phyloP scores from a whole-genome alignment of 1,140 invertebrate species.

The Ladona fulva region DNA sequence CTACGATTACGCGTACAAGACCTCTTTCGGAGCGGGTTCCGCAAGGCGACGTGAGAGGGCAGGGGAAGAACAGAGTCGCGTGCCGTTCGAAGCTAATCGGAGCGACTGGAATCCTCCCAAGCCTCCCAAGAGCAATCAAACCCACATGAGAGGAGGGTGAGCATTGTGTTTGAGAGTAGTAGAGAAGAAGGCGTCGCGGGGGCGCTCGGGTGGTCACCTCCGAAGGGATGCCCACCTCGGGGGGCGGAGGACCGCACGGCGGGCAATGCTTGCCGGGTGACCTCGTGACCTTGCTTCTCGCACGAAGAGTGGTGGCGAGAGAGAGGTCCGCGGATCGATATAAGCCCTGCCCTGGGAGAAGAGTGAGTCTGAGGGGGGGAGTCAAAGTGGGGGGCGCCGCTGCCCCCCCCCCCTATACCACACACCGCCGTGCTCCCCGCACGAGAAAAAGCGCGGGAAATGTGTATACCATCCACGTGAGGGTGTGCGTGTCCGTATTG shows the following conservation, averaged over 20 bases:
- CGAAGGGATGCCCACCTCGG: too few relatives aligned
- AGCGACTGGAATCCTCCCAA: too few relatives aligned
- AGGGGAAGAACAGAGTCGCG: not conserved
- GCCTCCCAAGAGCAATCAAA: too few relatives aligned
- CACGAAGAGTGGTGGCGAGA: not conserved
- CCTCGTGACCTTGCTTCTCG: not conserved
- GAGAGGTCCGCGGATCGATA: not conserved
- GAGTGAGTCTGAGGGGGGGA: not conserved
- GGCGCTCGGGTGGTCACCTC: too few relatives aligned
- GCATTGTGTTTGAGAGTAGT: too few relatives aligned
- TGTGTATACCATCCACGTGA: not conserved
- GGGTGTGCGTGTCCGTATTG: not conserved
- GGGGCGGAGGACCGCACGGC: not conserved
- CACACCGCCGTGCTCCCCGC: not conserved
- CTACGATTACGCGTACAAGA: too few relatives aligned
- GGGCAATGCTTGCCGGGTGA: not conserved
- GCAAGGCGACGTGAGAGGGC: not conserved
- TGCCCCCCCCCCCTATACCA: not conserved
- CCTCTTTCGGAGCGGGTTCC: too few relatives aligned
- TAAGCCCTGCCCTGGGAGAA: not conserved
- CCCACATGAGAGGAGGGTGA: too few relatives aligned
- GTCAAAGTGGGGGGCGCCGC: not conserved
- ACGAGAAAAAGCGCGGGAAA: slow-evolving; percentile 3
- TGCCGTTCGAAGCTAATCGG: not conserved
- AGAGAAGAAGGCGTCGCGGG: too few relatives aligned